Evolutionary conservation across 2,113 vertebrate species (phyloP).

Genomic region (Solea solea): DNA sequence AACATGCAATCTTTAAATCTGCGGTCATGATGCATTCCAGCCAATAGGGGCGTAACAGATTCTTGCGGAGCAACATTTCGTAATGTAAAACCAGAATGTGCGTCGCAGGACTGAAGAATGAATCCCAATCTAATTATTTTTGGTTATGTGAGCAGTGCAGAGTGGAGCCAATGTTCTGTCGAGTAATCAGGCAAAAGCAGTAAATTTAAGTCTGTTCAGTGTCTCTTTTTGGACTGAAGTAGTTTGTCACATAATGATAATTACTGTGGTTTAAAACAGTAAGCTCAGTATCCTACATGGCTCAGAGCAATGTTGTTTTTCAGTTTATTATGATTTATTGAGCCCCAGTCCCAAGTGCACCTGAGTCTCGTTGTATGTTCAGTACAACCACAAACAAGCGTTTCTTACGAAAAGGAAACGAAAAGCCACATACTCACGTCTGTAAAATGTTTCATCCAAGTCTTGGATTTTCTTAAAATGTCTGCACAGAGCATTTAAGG

Average conservation of each 20-base stretch:
- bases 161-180: not conserved
- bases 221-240: not conserved
- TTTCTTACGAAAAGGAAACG: not conserved
- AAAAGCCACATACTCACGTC: conserved; percentile 84
- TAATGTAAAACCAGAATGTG: too few relatives aligned
- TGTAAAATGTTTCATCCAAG: conserved; percentile 91
- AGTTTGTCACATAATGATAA: not conserved
- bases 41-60: too few relatives aligned
- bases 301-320: too few relatives aligned
- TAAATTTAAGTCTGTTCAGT: not conserved
- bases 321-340: too few relatives aligned
- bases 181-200: not conserved
- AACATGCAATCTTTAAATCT: not conserved
- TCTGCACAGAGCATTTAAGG: conserved; percentile 83
- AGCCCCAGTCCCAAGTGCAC: too few relatives aligned
- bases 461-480: conserved; percentile 97
- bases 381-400: not conserved
- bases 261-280: not conserved
- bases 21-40: not conserved
- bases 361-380: too few relatives aligned
- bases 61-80: too few relatives aligned
- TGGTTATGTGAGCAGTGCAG: not conserved
- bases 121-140: not conserved
- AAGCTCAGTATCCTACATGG: too few relatives aligned
- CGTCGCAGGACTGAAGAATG: not conserved